A percentile compares a stretch with the other conserved stretches of the same genome.
phyloP scores from a whole-genome alignment of 2,113 vertebrate genomes.

The Equus przewalskii region DNA sequence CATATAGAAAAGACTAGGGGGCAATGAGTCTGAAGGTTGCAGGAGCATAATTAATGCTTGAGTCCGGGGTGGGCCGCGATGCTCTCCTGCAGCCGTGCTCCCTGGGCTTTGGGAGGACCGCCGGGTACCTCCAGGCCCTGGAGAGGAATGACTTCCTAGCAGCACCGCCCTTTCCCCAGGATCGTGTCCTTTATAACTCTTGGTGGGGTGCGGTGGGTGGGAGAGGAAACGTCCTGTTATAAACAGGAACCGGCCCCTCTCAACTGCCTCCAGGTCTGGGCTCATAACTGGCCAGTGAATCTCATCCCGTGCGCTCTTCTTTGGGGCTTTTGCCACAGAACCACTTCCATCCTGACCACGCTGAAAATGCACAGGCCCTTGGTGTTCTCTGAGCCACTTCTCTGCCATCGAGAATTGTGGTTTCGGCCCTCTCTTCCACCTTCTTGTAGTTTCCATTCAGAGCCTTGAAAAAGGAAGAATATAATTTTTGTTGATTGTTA shows the following conservation, averaged over 20 bases:
- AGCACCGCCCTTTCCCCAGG: constrained; percentile 10
- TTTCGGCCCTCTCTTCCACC: too few relatives aligned
- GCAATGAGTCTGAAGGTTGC: background rate
- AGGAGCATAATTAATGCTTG: background rate
- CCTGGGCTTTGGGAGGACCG: background rate
- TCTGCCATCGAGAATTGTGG: background rate
- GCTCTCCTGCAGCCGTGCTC: background rate
- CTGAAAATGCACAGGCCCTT: background rate
- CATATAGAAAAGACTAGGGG: background rate
- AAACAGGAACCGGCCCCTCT: background rate
- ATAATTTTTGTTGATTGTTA: background rate
- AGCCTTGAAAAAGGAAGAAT: background rate
- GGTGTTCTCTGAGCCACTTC: background rate
- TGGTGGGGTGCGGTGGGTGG: background rate
- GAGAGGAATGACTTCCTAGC: constrained; percentile 41
- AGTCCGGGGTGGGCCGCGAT: background rate
- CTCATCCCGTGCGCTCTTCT: background rate
- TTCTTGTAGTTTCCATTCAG: background rate
- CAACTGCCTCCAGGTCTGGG: rapidly evolving
- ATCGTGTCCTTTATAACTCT: background rate
- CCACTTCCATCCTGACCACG: too few relatives aligned
- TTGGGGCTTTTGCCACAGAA: background rate
- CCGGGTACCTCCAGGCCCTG: constrained; percentile 34
- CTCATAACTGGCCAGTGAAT: background rate
- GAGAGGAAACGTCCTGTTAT: background rate